phyloP scores from a whole-genome alignment of 2,888 invertebrate species.

The Nymphalis c-album region DNA sequence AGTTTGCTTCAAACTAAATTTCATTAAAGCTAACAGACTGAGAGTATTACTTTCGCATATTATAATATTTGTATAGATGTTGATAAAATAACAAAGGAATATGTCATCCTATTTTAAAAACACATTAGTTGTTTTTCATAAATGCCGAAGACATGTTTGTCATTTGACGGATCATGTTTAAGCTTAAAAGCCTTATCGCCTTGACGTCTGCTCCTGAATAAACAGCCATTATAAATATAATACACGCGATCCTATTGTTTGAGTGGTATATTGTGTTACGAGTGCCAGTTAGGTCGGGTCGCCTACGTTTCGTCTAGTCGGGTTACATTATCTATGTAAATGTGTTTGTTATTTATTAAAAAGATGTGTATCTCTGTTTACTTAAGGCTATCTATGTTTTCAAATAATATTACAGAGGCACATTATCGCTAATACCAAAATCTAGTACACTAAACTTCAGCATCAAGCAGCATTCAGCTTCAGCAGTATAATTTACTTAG shows the following conservation, averaged over 20 bases:
- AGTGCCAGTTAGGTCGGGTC: conserved; percentile 15
- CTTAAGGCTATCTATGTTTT: neutral
- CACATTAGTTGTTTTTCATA: neutral
- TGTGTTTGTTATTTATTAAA: neutral
- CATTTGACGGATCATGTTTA: conserved; percentile 11
- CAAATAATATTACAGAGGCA: neutral
- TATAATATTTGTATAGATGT: too few relatives aligned
- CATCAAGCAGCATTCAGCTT: too few relatives aligned
- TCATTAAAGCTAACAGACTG: too few relatives aligned
- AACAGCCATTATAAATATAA: conserved; percentile 26
- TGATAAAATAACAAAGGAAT: neutral
- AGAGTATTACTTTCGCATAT: too few relatives aligned
- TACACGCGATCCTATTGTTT: conserved; percentile 20
- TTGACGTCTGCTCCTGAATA: conserved; percentile 21
- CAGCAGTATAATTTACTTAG: too few relatives aligned
- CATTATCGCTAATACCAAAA: too few relatives aligned
- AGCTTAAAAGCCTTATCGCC: conserved; percentile 16
- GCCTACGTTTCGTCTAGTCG: conserved; percentile 23
- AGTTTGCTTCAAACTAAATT: too few relatives aligned
- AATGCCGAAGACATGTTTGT: neutral
- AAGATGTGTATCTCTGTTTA: neutral
- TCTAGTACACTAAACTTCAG: too few relatives aligned
- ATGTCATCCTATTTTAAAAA: neutral
- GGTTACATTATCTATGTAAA: conserved; percentile 16
- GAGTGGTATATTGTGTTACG: conserved; percentile 20